Base-by-base conservation (phyloP, 2,113 vertebrate genomes). In the Nibea coibor region DNA sequence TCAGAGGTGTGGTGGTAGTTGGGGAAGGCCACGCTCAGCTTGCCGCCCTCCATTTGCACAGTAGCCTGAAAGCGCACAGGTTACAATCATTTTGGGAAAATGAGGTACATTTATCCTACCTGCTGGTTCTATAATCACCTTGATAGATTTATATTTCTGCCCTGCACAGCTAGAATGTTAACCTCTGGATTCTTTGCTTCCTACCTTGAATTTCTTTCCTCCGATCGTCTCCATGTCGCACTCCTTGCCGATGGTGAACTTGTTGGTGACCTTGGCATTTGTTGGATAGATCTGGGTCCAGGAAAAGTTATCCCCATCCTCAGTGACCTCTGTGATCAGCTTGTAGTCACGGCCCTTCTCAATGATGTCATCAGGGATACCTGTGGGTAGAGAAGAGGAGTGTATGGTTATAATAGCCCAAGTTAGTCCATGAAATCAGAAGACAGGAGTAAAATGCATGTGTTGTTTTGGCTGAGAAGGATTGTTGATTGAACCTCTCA, bases 151-250 rank as follows among this genome's bases (percentile, higher is more conserved):
- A 42, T 43, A 14, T 45, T 45, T 59, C 28, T 72, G 51, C 51
- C n/a, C 19, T 8, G 19, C 48, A 42, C 14, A 59, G 39, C 17
- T 75, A 24, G 5, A 28, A 15, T 5, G 2, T 2, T 1, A 19
- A 69, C 0, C 26, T 65, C 31, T 68, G 9, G 17, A 16, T 31
- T 20, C 24, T 43, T 72, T 78, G 20, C 15, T 2, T 61, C 88
- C 87, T 86, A 98, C 98, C 96, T 98, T 98, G 92, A 99, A 98
- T 74, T 95, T 98, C 94, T 94, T 99, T 39, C 97, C 97, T n/a
- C 94, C 94, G n/a, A 98, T 91, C 72, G 96, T 97, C 85, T 97
- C 96, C 94, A 99, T 96, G 20, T 99, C 96, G 0, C 93, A 80
- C 75, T 99, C 97, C 83, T 96, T 93, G 90, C 93, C 96, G 1